phyloP scores from a whole-genome alignment of 2,797 vertebrate genomes.

The Squalus acanthias region DNA sequence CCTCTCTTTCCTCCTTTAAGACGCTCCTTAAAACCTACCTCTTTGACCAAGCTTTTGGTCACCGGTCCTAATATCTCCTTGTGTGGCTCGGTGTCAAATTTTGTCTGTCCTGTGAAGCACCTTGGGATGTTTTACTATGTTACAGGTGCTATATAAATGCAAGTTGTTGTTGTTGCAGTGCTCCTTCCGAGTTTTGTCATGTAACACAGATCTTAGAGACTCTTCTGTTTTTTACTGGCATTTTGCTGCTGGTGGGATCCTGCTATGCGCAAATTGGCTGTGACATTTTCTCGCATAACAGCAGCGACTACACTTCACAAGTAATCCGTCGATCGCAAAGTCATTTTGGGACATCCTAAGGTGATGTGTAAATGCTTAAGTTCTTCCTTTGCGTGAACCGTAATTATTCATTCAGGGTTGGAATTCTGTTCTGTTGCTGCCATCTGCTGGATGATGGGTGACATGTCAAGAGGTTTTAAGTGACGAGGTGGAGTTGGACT shows the following conservation, averaged over 20 bases:
- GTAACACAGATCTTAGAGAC: too few species aligned
- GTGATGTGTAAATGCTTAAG: neutral
- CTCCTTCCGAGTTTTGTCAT: neutral
- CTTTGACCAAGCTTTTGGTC: too few species aligned
- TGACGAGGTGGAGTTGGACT: neutral
- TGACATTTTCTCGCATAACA: neutral
- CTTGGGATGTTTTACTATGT: too few species aligned
- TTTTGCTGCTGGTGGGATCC: neutral
- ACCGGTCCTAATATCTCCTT: too few species aligned
- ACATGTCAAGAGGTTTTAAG: neutral
- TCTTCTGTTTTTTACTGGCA: neutral
- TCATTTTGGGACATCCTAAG: neutral
- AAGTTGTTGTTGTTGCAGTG: neutral
- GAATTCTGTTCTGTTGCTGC: neutral
- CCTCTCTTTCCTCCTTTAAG: too few species aligned
- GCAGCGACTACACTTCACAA: neutral
- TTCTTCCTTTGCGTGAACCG: neutral
- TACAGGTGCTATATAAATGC: too few species aligned
- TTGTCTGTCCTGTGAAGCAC: too few species aligned
- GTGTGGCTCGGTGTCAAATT: too few species aligned
- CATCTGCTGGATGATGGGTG: neutral
- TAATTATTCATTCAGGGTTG: neutral
- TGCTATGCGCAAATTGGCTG: neutral
- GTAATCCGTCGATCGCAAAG: neutral
- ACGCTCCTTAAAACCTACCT: too few species aligned